These are phyloP conservation scores for Gymnoscopelus braueri DNA, from an alignment of 2,797 vertebrate genomes.

Conservation along the genomic window DNA sequence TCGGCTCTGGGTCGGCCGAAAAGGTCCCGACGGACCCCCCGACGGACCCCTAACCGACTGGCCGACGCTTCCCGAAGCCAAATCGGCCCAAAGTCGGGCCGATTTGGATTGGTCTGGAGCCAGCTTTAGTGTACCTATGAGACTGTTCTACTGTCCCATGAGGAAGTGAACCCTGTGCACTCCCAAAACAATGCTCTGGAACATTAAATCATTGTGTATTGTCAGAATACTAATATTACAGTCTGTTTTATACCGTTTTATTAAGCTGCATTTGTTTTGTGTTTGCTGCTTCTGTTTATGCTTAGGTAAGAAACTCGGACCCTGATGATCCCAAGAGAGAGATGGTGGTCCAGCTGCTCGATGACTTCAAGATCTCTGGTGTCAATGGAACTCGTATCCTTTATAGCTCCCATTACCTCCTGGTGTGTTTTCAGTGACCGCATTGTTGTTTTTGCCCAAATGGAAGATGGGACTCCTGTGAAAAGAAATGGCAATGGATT, in stretches of 20 bases:
- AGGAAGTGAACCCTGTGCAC: neutral
- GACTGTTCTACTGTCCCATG: neutral
- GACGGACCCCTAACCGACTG: too few species aligned
- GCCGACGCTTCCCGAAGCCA: too few species aligned
- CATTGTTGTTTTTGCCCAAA: neutral
- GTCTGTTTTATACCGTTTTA: neutral
- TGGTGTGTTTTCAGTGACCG: neutral
- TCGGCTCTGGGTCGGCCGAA: too few species aligned
- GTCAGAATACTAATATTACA: neutral
- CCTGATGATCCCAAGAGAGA: slow-evolving; percentile 91
- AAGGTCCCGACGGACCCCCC: too few species aligned
- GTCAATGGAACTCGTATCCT: slow-evolving; percentile 98
- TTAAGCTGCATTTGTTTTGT: neutral
- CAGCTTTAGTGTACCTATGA: neutral
- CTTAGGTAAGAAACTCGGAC: slow-evolving; percentile 93
- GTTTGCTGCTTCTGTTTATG: slow-evolving; percentile 28
- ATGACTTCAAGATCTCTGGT: slow-evolving; percentile 98
- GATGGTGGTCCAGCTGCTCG: slow-evolving; percentile 94
- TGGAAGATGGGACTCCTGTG: slow-evolving; percentile 5
- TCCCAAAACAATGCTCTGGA: neutral
- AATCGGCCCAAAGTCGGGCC: too few species aligned
- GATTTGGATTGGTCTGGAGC: too few species aligned
- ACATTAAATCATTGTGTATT: neutral
- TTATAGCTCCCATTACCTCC: slow-evolving; percentile 28
- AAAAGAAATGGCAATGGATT: neutral